Evolutionary conservation across 2,113 vertebrate genomes (phyloP).

Genomic region (Mobula hypostoma): DNA sequence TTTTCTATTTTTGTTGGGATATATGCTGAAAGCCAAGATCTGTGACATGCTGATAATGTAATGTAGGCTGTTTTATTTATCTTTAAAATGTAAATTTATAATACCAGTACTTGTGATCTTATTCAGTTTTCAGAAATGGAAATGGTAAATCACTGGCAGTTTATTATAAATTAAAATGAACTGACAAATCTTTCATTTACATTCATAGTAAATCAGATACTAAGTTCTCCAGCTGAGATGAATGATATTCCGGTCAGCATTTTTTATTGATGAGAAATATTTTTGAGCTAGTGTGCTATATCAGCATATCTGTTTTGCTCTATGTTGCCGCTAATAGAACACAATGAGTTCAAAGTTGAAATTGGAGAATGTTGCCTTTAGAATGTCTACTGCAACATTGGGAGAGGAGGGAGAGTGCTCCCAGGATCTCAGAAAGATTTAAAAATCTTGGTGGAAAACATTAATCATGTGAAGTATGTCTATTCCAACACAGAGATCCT

Average conservation of each 20-base stretch:
- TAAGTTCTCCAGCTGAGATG: neutral
- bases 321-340: neutral
- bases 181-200: constrained; percentile 25
- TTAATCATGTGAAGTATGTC: too few species aligned
- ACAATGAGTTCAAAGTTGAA: neutral
- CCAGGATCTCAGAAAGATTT: too few species aligned
- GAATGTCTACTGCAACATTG: too few species aligned
- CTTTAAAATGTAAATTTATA: neutral
- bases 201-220: neutral
- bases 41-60: neutral
- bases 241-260: neutral
- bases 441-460: too few species aligned
- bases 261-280: neutral
- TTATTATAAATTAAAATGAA: neutral
- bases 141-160: neutral
- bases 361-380: neutral
- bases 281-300: neutral
- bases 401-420: too few species aligned
- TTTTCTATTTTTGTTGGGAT: neutral
- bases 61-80: neutral
- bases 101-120: neutral
- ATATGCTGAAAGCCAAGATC: neutral
- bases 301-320: neutral
- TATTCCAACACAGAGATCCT: too few species aligned
- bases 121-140: neutral